Base-by-base conservation (phyloP, 2,888 invertebrate genomes). In the Rhyacophila evoluta region DNA sequence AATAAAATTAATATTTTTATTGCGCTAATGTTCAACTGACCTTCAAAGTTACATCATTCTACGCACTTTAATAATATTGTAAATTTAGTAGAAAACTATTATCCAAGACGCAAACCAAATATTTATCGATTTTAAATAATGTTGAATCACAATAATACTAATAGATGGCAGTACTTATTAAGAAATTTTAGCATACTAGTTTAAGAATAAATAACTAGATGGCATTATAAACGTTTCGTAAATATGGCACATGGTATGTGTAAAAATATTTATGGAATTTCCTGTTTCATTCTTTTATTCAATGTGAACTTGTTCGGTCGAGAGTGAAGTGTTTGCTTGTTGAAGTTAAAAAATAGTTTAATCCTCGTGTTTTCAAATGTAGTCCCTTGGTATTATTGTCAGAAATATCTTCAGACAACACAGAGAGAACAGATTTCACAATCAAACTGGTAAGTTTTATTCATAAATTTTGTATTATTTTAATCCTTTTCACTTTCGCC, bases 291-390 rank as follows among this genome's bases (percentile, higher is more conserved):
- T 55, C 55, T 55, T 55, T 55, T 19, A 55, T 55, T 25, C 55
- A 70, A 77, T 68, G 77, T 73, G 73, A 38, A 19, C 37, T 15
- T 4, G 77, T 38, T 67, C 10, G 73, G 73, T 38, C 33, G 76
- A 11, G 29, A 67, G 77, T 77, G 67, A 11, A 27, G 72, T 37
- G 67, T 77, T 36, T 2, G 5, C 72, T 77, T 39, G 67, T 67
- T 69, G 55, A 37, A n/a, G 69, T 39, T 15, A 37, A 33, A 33
- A 27, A 36, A 74, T 77, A 76, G 78, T 77, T 67, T 29, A 80
- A 78, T 75, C 25, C 27, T 10, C 37, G 87, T 85, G 86, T 85
- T 85, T 88, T 89, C 90, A 88, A 89, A 90, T 90, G 90, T 90
- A 90, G 90, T 89, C 90, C 86, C 85, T 84, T 87, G 84, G 88